These are phyloP conservation scores for Antigone vipio DNA, from an alignment of 2,113 vertebrate genomes.

Conservation along the genomic window DNA sequence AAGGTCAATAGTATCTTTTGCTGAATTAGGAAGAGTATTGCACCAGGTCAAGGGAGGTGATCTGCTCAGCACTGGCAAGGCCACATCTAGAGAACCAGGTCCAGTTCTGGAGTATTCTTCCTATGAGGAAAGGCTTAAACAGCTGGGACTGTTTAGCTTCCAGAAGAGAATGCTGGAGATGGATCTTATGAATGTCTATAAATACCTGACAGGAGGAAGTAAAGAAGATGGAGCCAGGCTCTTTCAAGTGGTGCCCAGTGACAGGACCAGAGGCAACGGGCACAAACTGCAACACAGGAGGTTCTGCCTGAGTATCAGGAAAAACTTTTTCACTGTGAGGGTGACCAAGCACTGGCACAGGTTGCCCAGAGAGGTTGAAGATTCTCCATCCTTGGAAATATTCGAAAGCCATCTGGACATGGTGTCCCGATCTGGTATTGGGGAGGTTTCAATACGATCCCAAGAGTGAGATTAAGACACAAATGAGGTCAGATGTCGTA, in stretches of 20 bases:
- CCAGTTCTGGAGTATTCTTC: background rate
- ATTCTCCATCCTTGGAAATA: background rate
- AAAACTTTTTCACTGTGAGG: background rate
- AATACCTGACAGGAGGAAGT: background rate
- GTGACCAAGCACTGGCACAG: background rate
- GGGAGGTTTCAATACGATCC: no score
- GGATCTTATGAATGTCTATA: background rate
- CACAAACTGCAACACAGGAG: background rate
- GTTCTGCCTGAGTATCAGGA: background rate
- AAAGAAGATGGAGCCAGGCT: background rate
- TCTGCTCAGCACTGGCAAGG: background rate
- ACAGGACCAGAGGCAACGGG: background rate
- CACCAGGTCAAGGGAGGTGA: background rate
- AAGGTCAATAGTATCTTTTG: rapidly evolving
- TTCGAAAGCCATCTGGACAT: background rate
- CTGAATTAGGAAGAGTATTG: background rate
- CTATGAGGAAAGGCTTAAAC: background rate
- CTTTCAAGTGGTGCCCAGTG: background rate
- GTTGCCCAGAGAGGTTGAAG: background rate
- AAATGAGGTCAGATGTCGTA: no score
- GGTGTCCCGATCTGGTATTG: background rate
- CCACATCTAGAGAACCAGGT: background rate
- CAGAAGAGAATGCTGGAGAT: background rate
- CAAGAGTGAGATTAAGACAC: no score
- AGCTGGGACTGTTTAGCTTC: background rate